Base-by-base conservation (phyloP, 2,888 invertebrate species). In the Ligdia adustata region DNA sequence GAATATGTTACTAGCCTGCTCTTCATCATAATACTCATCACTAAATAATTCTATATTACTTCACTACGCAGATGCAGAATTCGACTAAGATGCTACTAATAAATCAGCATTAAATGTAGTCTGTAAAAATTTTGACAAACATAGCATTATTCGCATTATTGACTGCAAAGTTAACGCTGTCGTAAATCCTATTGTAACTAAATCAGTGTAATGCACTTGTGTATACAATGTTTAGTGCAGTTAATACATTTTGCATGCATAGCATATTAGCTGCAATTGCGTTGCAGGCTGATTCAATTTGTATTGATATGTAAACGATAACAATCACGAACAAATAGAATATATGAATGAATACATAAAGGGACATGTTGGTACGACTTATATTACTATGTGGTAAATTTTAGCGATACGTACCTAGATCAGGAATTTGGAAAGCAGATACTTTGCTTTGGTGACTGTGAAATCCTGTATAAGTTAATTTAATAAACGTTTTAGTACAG, bases 361-460 rank as follows among this genome's bases (percentile, higher is more conserved):
- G 3, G 2, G 11, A 40, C 28, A 15, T 13, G 2, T 14, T 9
- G n/a, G 22, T 22, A n/a, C 7, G 7, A 22, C 22, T 22, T 6
- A 2, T 22, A 9, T 7, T 7, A 3, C 2, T 9, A 26, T 7
- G n/a, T n/a, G n/a, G n/a, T n/a, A 2, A 15, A n/a, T 18, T 24
- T 14, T 12, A 20, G n/a, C 33, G 13, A 44, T 44, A 27, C 35
- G 11, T 44, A n/a, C n/a, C n/a, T n/a, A 54, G 38, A 44, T 50
- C 46, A 50, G 41, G 40, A 13, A n/a, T n/a, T n/a, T n/a, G n/a
- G n/a, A n/a, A n/a, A n/a, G n/a, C n/a, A n/a, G n/a, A n/a, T 3
- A 31, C 5, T 6, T 14, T 22, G 3, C 18, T 18, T 1, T 18
- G 27, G 7, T 14, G n/a, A 29, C 29, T 7, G 13, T n/a, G n/a